Evolutionary conservation across 2,797 vertebrate genomes (phyloP), one percentile per base, ranked within the genome.

Genomic region (Ctenopoma kingsleyae): DNA sequence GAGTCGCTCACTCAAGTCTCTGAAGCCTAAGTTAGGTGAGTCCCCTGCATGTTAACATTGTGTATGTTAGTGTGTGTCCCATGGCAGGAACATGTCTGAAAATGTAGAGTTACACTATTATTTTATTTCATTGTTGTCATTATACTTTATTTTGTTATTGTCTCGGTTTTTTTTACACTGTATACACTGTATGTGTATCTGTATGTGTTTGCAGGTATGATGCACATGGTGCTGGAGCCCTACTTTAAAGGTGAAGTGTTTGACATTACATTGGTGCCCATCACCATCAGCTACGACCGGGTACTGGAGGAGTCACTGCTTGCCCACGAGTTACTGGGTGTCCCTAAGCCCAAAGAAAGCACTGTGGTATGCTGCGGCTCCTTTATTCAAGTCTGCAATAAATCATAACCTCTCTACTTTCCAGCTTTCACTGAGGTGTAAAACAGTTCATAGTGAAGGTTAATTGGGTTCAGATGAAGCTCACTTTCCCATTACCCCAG

Each of bases 271-370:
- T 84, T 99, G 81, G 94, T 99, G 63, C 97, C 98, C 66, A 94
- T 99, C 84, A 98, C 96, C 78, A 97, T 99, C 91, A 99, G 97
- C 83, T 99, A 99, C 0, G 98, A 99, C 74, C 94, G 96, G 50
- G 94, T 98, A 71, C 85, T 99, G 71, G 98, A 99, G 91, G 98
- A 99, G 89, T 95, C 94, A 0, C 94, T 99, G 55, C 97, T 98
- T 20, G 96, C 95, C 0, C 94, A 94, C 30, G 98, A 99, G 86
- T 92, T 99, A 52, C 92, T 99, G 67, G 98, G 98, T 20, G 88
- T 97, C 61, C 97, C 98, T 81, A 99, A 99, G 81, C 97, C 97
- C 32, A 97, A 94, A 89, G 98, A 99, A 82, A 96, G 95, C 67
- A 99, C 96, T 52, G 85, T 74, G 74, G 98, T 99, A 94, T 0